Base-by-base conservation (phyloP, 2,888 invertebrate genomes). In the Lasioglossum vierecki region DNA sequence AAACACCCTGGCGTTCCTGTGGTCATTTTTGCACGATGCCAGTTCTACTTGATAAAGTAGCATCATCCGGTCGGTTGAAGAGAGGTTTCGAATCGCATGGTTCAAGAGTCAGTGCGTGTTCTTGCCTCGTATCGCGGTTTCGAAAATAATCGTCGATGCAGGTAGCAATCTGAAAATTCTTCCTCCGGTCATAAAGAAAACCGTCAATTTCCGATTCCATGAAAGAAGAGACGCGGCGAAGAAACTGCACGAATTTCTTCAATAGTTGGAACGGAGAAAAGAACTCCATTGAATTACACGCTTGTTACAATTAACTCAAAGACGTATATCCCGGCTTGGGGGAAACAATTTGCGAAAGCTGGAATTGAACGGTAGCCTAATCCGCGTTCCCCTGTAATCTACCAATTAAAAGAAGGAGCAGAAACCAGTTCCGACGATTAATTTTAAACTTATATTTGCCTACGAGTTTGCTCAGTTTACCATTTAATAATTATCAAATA, bases 91-190 rank as follows among this genome's bases (percentile, higher is more conserved):
- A 76, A 57, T 53, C 76, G 13, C 44, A 44, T 4, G 30, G 66
- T 70, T 68, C 49, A 30, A 41, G 60, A 60, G 60, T 26, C 60
- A 15, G 60, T 70, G 81, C 81, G 75, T 82, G 81, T 41, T 74
- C 46, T n/a, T 35, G 4, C 49, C 70, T 30, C 39, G 30, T 75
- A 49, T 68, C 18, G 53, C n/a, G 15, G 39, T 57, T 77, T 41
- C 68, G 6, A 46, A 46, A 82, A 68, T 78, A 82, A 82, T 78
- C 46, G 49, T 0, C 26, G 30, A 8, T 18, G 53, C 76, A 49
- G 74, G 74, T 82, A 78, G 68, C 74, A 49, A 77, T 74, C 57
- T 74, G 15, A 35, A 73, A 76, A 84, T 63, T 74, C 72, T 70
- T 77, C n/a, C 22, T 15, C 63, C 30, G 49, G 44, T 9, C 15